Percentiles rank a stretch among this genome's conserved stretches.
Conservation (phyloP, 2,113 vertebrate species). For the Orientallactaga bullata region DNA sequence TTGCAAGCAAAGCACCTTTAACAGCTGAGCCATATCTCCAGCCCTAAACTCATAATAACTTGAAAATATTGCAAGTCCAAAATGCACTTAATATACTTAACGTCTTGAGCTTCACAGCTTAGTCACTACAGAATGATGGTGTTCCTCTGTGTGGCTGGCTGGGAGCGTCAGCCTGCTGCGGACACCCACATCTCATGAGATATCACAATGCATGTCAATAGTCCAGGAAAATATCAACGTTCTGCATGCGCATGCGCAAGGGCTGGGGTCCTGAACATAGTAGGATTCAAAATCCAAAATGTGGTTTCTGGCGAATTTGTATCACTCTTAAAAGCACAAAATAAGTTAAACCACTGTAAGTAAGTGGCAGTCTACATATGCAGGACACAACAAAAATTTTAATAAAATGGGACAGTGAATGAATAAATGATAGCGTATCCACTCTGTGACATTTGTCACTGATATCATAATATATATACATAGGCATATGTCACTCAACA, state of each 20-base stretch:
- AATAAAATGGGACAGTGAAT: neutral
- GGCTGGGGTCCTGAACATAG: no score
- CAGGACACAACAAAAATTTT: neutral
- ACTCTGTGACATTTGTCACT: neutral
- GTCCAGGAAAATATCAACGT: neutral
- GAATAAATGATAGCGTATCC: neutral
- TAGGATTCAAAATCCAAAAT: no score
- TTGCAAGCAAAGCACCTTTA: no score
- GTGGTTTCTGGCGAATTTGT: neutral
- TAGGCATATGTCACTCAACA: no score
- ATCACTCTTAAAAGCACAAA: neutral
- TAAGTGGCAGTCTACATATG: neutral
- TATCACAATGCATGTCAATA: neutral
- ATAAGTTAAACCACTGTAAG: neutral
- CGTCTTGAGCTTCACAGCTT: no score
- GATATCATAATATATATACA: no score
- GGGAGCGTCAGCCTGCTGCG: neutral
- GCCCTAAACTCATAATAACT: neutral
- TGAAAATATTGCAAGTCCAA: neutral
- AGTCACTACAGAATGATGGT: neutral
- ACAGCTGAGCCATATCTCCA: no score
- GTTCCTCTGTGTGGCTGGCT: neutral
- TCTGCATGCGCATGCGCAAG: neutral
- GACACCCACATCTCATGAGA: neutral
- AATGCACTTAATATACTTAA: neutral